phyloP scores from a whole-genome alignment of 2,113 vertebrate species.

The Amphilophus citrinellus region DNA sequence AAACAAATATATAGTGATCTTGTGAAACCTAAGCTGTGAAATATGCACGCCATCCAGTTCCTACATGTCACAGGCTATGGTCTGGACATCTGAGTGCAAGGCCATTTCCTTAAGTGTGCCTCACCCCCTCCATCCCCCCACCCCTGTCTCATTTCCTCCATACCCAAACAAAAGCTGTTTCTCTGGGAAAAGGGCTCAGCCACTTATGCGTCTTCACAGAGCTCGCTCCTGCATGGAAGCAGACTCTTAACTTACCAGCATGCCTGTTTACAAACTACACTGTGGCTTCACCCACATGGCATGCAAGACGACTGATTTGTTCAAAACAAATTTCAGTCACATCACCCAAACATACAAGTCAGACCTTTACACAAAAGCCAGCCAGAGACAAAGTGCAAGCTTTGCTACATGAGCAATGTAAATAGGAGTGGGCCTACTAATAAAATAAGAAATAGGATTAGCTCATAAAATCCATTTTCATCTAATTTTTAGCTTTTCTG shows the following conservation, averaged over 20 bases:
- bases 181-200: slow-evolving; percentile 61
- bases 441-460: neutral
- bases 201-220: slow-evolving; percentile 37
- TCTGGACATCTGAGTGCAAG: slow-evolving; percentile 65
- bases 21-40: slow-evolving; percentile 57
- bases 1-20: slow-evolving; percentile 61
- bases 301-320: slow-evolving; percentile 3
- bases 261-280: slow-evolving; percentile 22
- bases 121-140: neutral
- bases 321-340: neutral
- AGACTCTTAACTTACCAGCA: slow-evolving; percentile 1
- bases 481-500: neutral
- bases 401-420: neutral
- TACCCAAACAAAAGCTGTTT: slow-evolving; percentile 73
- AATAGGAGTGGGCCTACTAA: neutral
- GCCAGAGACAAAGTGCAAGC: neutral
- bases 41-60: slow-evolving; percentile 27
- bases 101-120: slow-evolving; percentile 72
- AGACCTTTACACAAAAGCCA: slow-evolving; percentile 20
- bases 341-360: slow-evolving; percentile 19
- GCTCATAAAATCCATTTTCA: neutral
- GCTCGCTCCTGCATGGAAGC: slow-evolving; percentile 13
- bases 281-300: neutral
- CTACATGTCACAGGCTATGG: slow-evolving; percentile 51
- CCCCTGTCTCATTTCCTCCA: slow-evolving; percentile 65